Percentiles rank a stretch among this genome's conserved stretches.
Evolutionary conservation across 2,113 vertebrate genomes (phyloP).

Genomic region (Lota lota): DNA sequence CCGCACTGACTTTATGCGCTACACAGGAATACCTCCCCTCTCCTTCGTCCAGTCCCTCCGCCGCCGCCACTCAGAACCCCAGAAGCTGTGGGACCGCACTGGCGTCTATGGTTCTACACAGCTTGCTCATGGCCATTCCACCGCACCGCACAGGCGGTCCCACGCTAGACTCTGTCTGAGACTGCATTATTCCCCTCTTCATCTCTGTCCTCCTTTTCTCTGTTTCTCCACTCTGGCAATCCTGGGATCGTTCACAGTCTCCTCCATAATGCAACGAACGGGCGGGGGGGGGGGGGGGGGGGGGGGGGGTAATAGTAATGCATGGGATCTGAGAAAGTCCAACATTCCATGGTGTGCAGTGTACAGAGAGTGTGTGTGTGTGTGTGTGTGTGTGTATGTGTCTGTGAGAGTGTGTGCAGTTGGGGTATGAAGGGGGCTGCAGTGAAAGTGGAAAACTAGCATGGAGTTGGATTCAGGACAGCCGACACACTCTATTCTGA

Average conservation of each 20-base stretch:
- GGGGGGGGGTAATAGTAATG: conserved; percentile 20
- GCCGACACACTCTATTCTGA: conserved; percentile 53
- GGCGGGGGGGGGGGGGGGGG: conserved; percentile 19
- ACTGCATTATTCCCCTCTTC: conserved; percentile 1
- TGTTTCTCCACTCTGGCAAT: conserved; percentile 19
- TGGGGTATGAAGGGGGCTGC: conserved; percentile 22
- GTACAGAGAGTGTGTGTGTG: background rate
- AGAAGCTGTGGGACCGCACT: too few relatives aligned
- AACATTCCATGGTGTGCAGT: too few relatives aligned
- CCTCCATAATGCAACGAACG: conserved; percentile 11
- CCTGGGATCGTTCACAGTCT: conserved; percentile 31
- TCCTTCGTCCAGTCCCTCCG: too few relatives aligned
- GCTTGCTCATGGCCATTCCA: too few relatives aligned
- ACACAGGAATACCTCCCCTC: too few relatives aligned
- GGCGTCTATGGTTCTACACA: too few relatives aligned
- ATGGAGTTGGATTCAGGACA: conserved; percentile 9
- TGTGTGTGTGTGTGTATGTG: background rate
- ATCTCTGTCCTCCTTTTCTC: conserved; percentile 3
- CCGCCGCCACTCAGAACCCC: too few relatives aligned
- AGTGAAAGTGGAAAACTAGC: conserved; percentile 51
- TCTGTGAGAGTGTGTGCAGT: background rate
- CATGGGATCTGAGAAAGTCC: conserved; percentile 8
- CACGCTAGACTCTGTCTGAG: background rate
- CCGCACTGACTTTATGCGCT: too few relatives aligned
- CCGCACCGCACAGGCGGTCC: too few relatives aligned